Base-by-base conservation (phyloP, 30 jellyfish, hydroid and myxozoan species). In the Calvadosia cruxmelitensis region DNA sequence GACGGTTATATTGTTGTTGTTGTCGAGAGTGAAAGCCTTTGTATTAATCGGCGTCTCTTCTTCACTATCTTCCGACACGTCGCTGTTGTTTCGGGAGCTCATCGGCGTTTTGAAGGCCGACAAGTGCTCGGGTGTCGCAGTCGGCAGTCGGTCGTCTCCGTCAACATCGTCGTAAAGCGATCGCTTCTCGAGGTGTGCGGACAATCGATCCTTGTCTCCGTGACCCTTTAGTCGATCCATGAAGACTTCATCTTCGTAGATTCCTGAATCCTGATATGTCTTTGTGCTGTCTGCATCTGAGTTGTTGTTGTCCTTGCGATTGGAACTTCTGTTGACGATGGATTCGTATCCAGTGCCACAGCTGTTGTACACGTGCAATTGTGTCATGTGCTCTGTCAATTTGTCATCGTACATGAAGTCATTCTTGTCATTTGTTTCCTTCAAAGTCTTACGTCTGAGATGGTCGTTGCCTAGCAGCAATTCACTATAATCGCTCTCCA, bases 21-120 rank as follows among this genome's bases (percentile, higher is more conserved):
- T 42, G 57, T 42, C 57, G 20, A 5, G 57, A 42, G 15, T 5
- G 20, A 10, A 5, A 42, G 15, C 57, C n/a, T n/a, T n/a, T 7
- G 24, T 10, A 13, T n/a, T 0, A 0, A 20, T 42, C 29, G 15
- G 42, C 3, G 1, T 25, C 7, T 53, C 31, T 53, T 53, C 69
- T 12, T 53, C 31, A n/a, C 69, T 13, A 5, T n/a, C 57, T 5
- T 42, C 57, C 20, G 57, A 42, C 20, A 42, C 20, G 20, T 72
- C 35, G 49, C 92, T 78, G 52, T 83, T 91, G n/a, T 84, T 81
- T 49, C 94, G 87, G 0, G 99, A 91, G 81, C 99, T 91, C 77
- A 76, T 91, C 25, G 99, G 99, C 23, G 99, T 91, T 78, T 91
- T 91, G 73, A 83, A 91, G 0, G 94, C 95, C 16, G 99, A 63